Conservation (phyloP, 2,888 invertebrate species). For the Boloria euphrosyne region DNA sequence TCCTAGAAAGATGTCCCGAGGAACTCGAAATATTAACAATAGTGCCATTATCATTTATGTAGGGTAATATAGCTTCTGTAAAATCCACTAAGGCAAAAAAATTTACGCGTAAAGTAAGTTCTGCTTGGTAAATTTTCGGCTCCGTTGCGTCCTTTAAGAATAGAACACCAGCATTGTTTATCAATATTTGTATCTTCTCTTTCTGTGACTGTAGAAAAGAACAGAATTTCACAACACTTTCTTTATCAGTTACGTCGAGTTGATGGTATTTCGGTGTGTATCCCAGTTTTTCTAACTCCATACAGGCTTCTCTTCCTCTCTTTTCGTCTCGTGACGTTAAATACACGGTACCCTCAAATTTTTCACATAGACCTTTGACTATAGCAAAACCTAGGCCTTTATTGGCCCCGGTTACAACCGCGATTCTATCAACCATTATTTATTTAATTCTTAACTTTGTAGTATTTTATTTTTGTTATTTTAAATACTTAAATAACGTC, state of each 20-base stretch:
- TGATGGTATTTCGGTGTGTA: conserved; percentile 83
- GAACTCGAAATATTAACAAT: conserved; percentile 90
- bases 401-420: conserved; percentile 86
- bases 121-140: conserved; percentile 57
- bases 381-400: conserved; percentile 88
- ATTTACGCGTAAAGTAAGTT: conserved; percentile 64
- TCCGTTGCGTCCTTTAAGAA: conserved; percentile 66
- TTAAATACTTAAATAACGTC: background rate
- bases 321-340: conserved; percentile 84
- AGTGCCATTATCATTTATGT: conserved; percentile 84
- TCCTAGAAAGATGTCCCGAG: conserved; percentile 83
- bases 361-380: conserved; percentile 84
- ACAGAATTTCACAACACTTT: conserved; percentile 81
- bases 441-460: background rate
- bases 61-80: conserved; percentile 85
- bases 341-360: conserved; percentile 86
- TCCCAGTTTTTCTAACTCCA: conserved; percentile 76
- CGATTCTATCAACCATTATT: conserved; percentile 50
- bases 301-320: conserved; percentile 82
- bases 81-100: conserved; percentile 65
- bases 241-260: conserved; percentile 84
- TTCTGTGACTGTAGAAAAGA: conserved; percentile 79
- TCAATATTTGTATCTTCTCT: conserved; percentile 85
- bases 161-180: conserved; percentile 87
- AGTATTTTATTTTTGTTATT: background rate